phyloP scores from a whole-genome alignment of 2,113 vertebrate genomes.

The Propithecus coquereli region DNA sequence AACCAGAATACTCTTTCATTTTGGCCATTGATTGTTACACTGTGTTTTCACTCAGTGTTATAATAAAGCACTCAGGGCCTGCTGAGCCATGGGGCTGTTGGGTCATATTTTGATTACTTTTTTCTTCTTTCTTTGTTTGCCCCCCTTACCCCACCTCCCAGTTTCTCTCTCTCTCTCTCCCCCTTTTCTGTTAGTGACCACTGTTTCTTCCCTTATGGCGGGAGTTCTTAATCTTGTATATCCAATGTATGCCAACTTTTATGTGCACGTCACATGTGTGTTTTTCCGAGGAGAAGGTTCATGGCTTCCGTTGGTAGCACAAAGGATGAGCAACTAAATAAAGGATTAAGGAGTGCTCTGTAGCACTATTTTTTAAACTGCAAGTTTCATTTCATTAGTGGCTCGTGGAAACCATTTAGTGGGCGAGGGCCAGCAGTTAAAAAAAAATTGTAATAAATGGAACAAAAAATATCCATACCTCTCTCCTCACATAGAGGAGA shows the following conservation, averaged over 20 bases:
- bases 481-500: not conserved
- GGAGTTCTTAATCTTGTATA: not conserved
- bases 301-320: not conserved
- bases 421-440: not conserved
- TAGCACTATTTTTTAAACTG: not conserved
- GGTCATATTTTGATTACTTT: not conserved
- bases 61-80: not conserved
- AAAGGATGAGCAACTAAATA: not conserved
- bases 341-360: not conserved
- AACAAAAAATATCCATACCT: not conserved
- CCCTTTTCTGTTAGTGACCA: not conserved
- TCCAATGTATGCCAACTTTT: not conserved
- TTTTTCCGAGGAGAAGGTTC: not conserved
- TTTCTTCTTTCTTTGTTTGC: not conserved
- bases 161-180: not conserved
- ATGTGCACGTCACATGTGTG: not conserved
- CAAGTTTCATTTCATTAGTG: not conserved
- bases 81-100: not conserved
- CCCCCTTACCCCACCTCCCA: no score
- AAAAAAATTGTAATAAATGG: not conserved
- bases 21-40: not conserved
- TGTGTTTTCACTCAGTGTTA: not conserved
- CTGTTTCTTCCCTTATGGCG: not conserved
- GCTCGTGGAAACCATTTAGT: not conserved
- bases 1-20: not conserved